phyloP scores from a whole-genome alignment of 2,888 invertebrate species.

The Quadroppia sp. region DNA sequence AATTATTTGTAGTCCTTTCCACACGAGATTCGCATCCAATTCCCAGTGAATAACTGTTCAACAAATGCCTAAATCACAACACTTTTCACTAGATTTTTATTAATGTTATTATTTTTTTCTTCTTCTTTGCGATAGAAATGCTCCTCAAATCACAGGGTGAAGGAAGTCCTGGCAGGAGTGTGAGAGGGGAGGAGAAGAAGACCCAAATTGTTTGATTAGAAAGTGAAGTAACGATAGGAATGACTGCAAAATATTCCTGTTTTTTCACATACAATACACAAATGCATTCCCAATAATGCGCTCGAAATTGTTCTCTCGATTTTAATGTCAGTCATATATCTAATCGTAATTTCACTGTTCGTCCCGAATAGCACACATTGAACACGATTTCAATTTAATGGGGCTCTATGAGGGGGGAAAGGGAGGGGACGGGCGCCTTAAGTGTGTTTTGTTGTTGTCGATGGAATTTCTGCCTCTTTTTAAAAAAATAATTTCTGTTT shows the following conservation, averaged over 20 bases:
- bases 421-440: not conserved
- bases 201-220: conserved; percentile 10
- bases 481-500: too few relatives aligned
- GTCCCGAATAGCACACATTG: not conserved
- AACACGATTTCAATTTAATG: conserved; percentile 22
- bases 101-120: too few relatives aligned
- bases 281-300: not conserved
- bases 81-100: not conserved
- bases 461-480: not conserved
- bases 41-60: too few relatives aligned
- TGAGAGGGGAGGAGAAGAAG: conserved; percentile 12
- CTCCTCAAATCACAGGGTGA: conserved; percentile 9
- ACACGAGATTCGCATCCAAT: too few relatives aligned
- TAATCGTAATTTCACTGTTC: not conserved
- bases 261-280: not conserved
- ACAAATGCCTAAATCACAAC: too few relatives aligned
- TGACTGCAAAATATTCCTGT: too few relatives aligned
- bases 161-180: not conserved
- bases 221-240: not conserved
- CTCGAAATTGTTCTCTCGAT: not conserved
- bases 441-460: too few relatives aligned
- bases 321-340: conserved; percentile 17
- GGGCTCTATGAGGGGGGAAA: not conserved
- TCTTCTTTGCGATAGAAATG: too few relatives aligned
- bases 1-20: too few relatives aligned